Conservation (phyloP, 2,888 invertebrate genomes). For the Prosopocoilus inquinatus region DNA sequence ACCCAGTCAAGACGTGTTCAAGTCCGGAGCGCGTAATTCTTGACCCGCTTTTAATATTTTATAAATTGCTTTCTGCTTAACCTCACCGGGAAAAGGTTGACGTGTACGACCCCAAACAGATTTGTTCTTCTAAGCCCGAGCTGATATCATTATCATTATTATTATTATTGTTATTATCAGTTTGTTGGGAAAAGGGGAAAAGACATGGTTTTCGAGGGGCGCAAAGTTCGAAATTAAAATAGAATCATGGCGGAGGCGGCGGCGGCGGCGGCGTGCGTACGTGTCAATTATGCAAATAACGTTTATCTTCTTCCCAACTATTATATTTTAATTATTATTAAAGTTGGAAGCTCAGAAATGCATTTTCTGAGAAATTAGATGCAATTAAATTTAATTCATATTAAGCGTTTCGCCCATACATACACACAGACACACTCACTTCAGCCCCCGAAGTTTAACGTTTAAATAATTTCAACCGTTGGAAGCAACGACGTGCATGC, state of each 20-base stretch:
- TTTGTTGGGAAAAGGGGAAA: too few relatives aligned
- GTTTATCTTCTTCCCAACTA: conserved; percentile 21
- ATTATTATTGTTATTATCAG: too few relatives aligned
- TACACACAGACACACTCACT: not conserved
- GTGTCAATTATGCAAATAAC: conserved; percentile 12
- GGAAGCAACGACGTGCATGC: too few relatives aligned
- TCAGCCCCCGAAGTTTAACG: not conserved
- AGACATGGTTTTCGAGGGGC: not conserved
- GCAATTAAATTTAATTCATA: conserved; percentile 25
- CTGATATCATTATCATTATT: too few relatives aligned
- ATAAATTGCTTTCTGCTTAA: too few relatives aligned
- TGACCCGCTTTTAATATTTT: too few relatives aligned
- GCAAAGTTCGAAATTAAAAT: conserved; percentile 3
- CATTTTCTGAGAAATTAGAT: conserved; percentile 20
- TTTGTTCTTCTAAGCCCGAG: not conserved
- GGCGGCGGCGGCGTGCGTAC: too few relatives aligned
- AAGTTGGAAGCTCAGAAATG: conserved; percentile 20
- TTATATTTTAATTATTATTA: conserved; percentile 23
- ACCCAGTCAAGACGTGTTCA: too few relatives aligned
- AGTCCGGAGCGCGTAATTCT: too few relatives aligned
- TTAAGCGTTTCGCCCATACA: not conserved
- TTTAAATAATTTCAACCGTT: conserved; percentile 1
- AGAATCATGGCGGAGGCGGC: not conserved
- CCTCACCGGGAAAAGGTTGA: too few relatives aligned
- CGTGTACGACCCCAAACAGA: not conserved